Evolutionary conservation across 2,797 vertebrate species (phyloP).

Genomic region (Diplodus sargus): DNA sequence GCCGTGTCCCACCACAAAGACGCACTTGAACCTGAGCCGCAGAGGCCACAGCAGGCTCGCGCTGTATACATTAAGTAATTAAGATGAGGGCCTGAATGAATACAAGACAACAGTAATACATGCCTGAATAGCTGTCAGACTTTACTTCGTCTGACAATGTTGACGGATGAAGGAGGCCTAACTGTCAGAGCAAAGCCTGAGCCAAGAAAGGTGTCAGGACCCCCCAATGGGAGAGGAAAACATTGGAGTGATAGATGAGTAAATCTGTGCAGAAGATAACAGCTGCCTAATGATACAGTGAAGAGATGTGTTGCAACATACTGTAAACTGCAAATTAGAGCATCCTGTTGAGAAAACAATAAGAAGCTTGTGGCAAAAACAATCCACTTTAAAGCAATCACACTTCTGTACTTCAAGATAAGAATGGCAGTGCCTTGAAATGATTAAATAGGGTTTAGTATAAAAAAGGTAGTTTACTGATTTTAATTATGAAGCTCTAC

Average conservation of each 20-base stretch:
- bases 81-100: slow-evolving; percentile 69
- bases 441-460: too few species aligned
- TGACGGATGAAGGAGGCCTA: slow-evolving; percentile 51
- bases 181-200: slow-evolving; percentile 60
- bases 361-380: not conserved
- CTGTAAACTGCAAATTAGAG: not conserved
- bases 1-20: slow-evolving; percentile 56
- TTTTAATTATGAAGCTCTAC: too few species aligned
- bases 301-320: not conserved
- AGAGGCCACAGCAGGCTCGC: slow-evolving; percentile 43
- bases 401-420: too few species aligned
- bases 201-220: slow-evolving; percentile 50
- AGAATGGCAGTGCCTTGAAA: too few species aligned
- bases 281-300: not conserved
- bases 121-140: slow-evolving; percentile 63
- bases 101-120: slow-evolving; percentile 65
- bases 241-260: slow-evolving; percentile 35
- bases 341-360: not conserved
- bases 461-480: too few species aligned
- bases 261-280: slow-evolving; percentile 28
- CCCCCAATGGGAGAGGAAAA: slow-evolving; percentile 31
- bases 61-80: slow-evolving; percentile 69
- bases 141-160: slow-evolving; percentile 57
- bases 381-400: not conserved
- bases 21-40: slow-evolving; percentile 63